Base-by-base conservation (phyloP, 2,797 vertebrate species). In the Mionectes olivaceus region DNA sequence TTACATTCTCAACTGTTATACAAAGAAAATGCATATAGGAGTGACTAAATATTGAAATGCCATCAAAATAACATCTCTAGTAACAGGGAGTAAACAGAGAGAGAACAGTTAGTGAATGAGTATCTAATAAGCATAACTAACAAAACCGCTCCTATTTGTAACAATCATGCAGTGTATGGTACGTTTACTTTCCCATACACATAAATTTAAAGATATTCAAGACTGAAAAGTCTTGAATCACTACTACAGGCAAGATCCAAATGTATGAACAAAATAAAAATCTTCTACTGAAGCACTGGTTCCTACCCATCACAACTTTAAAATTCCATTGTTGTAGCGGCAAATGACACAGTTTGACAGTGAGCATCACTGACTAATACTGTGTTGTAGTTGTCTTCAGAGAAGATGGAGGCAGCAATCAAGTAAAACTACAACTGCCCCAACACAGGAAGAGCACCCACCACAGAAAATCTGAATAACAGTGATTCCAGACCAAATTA, bases 361-460 rank as follows among this genome's bases (percentile, higher is more conserved):
- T 18, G 39, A 82, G 11, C 44, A 83, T 43, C 65, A 53, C 19
- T 35, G 30, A 67, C 37, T 79, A 78, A 76, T 32, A 47, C 24
- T 30, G 8, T 17, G 11, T 18, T 79, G 33, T 11, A 70, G 49
- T 4, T 71, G 16, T 52, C 33, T 74, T 83, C 33, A 49, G 24
- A 74, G 8, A 80, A 74, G 30, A 71, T 15, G 18, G 33, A 87
- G 27, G n/a, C 9, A 73, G 33, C 19, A 67, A 76, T 18, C 22
- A 73, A 75, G 17, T 35, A 52, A 43, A 82, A 76, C 33, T 63
- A 73, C 18, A 87, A 11, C 59, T 84, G 59, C 9, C 13, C 7
- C 1, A 7, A 17, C 0, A 2, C 5, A 55, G 37, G 13, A 83
- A 85, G 35, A 52, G 2, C 15, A 52, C 27, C 19, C 15, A 52